Base-by-base conservation (phyloP, 2,888 invertebrate genomes). In the Ennomos fuscantarius region DNA sequence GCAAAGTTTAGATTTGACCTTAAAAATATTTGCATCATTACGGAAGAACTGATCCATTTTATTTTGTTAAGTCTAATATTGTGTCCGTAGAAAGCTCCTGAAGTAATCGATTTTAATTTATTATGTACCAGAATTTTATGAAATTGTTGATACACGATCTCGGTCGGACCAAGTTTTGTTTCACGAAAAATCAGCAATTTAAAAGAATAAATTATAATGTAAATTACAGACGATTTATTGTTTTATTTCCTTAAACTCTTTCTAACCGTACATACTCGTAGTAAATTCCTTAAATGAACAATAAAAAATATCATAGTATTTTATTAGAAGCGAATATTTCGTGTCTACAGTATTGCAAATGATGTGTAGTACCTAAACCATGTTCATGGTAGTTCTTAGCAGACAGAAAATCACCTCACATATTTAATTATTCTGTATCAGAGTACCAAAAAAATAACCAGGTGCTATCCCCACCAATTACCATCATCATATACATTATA, bases 121-220 rank as follows among this genome's bases (percentile, higher is more conserved):
- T 65, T 72, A 24, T 24, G 24, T 74, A 68, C 70, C 62, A 70
- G 64, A 62, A 60, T 78, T 73, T 70, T 76, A 70, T 76, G 74
- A 82, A 74, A 77, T 85, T 87, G 82, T 84, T 86, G 81, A 73
- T 76, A 77, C 79, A 81, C 81, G 83, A 82, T 83, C 77, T 76
- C 76, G 86, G 82, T 88, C 83, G 85, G 88, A 87, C 88, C 87
- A 87, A 86, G 76, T 82, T 90, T 84, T 77, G 76, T 89, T 90
- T 88, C 76, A 72, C 81, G 80, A 83, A 79, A 82, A 87, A 80
- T 76, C 78, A 81, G 79, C 86, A 87, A 83, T 85, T 87, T 89
- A 82, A 81, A 73, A 82, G 84, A 82, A 68, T 82, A 85, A 87
- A 89, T 86, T 24, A 82, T 86, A 85, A 88, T 87, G 89, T 91